Conservation (phyloP, 2,888 invertebrate species). For the Plemyria rubiginata region DNA sequence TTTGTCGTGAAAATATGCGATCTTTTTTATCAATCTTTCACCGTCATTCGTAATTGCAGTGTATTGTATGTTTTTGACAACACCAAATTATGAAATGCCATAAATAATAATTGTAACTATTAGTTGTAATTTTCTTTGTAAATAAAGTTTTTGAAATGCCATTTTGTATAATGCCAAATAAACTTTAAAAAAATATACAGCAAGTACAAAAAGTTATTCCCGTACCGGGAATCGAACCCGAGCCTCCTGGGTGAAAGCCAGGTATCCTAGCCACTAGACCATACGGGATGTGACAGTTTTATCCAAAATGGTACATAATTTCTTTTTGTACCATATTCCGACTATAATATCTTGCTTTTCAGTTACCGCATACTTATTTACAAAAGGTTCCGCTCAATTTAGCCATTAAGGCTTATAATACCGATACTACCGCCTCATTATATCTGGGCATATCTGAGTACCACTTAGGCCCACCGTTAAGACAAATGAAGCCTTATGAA, state of each 20-base stretch:
- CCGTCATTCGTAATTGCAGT: too few species aligned
- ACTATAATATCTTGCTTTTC: neutral
- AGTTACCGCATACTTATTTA: slow-evolving; percentile 13
- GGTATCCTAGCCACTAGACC: slow-evolving; percentile 90
- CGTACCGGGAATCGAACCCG: slow-evolving; percentile 90
- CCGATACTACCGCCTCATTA: slow-evolving; percentile 32
- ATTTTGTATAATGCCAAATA: neutral
- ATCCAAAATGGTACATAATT: neutral
- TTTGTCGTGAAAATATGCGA: neutral
- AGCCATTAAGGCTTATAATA: slow-evolving; percentile 28
- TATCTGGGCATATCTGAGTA: slow-evolving; percentile 34
- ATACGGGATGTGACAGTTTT: slow-evolving; percentile 72
- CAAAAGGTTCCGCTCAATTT: slow-evolving; percentile 12
- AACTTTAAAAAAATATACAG: neutral
- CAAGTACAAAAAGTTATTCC: slow-evolving; percentile 61
- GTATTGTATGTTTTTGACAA: too few species aligned
- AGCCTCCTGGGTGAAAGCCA: slow-evolving; percentile 90
- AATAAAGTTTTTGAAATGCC: too few species aligned
- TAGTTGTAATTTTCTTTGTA: too few species aligned
- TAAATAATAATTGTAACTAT: too few species aligned
- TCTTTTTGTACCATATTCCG: neutral
- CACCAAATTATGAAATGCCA: too few species aligned
- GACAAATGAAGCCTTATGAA: slow-evolving; percentile 32
- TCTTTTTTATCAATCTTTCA: neutral
- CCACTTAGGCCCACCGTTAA: slow-evolving; percentile 35